Percentiles rank a stretch among this genome's conserved stretches.
Evolutionary conservation across 2,113 vertebrate genomes (phyloP).

Genomic region (Tympanuchus pallidicinctus): DNA sequence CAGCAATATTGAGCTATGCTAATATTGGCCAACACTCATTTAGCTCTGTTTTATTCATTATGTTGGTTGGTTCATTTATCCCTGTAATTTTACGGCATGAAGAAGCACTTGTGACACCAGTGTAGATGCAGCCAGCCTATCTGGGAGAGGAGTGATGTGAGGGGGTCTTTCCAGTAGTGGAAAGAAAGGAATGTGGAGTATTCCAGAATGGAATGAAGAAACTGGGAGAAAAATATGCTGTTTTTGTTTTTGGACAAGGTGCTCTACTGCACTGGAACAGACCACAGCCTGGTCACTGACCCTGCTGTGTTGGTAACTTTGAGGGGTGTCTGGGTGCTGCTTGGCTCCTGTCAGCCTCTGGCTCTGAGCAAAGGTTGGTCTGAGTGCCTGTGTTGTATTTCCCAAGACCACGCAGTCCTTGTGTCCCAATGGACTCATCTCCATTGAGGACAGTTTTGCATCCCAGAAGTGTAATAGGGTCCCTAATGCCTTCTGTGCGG

Average conservation of each 20-base stretch:
- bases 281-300: neutral
- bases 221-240: neutral
- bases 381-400: neutral
- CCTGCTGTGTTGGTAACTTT: rapidly evolving
- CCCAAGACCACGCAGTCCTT: rapidly evolving
- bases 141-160: constrained; percentile 9
- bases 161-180: neutral
- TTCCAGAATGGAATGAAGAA: neutral
- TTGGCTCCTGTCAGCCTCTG: neutral
- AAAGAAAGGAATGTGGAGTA: neutral
- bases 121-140: constrained; percentile 24
- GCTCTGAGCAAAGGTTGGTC: neutral
- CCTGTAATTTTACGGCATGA: neutral
- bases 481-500: rapidly evolving
- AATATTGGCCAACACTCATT: constrained; percentile 15
- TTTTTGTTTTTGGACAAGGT: neutral
- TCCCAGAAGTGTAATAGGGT: neutral
- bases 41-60: neutral
- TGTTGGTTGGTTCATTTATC: neutral
- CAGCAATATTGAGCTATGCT: constrained; percentile 11
- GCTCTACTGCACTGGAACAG: neutral
- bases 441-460: neutral
- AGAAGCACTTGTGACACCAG: neutral
- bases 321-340: neutral
- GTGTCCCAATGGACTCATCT: neutral